Percentiles rank a stretch among this genome's conserved stretches.
phyloP scores from a whole-genome alignment of 2,113 vertebrate species.

The Tyto alba region DNA sequence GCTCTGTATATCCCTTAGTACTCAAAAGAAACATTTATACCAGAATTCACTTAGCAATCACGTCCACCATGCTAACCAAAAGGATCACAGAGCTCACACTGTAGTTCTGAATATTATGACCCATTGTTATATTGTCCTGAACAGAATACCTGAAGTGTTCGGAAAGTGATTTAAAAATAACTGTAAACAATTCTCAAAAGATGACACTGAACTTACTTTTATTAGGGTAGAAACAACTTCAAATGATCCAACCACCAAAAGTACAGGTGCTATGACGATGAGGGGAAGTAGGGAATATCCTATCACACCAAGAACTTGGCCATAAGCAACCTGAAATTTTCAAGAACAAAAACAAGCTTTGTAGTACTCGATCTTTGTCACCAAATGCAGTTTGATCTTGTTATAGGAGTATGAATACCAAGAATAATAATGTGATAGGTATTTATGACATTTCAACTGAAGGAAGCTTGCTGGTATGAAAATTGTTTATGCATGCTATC shows the following conservation, averaged over 20 bases:
- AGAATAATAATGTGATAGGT: not conserved
- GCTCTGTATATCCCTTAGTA: not conserved
- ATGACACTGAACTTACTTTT: conserved; percentile 82
- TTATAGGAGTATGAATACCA: not conserved
- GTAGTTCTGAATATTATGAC: not conserved
- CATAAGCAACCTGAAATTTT: conserved; percentile 90
- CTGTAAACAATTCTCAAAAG: not conserved
- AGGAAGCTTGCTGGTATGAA: not conserved
- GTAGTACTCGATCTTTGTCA: not conserved
- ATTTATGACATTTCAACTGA: not conserved
- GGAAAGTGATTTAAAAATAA: not conserved
- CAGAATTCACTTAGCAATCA: not conserved
- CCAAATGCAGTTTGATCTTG: not conserved
- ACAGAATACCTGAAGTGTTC: not conserved
- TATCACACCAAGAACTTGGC: conserved; percentile 97
- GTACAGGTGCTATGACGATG: conserved; percentile 92
- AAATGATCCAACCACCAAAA: conserved; percentile 90
- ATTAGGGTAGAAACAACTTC: conserved; percentile 91
- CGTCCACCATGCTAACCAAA: not conserved
- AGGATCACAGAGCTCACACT: not conserved
- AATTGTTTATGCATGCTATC: not conserved
- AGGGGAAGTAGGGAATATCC: conserved; percentile 97
- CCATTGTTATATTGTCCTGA: not conserved
- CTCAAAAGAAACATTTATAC: not conserved
- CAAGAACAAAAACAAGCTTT: not conserved